phyloP scores from a whole-genome alignment of 1,140 invertebrate genomes.

The Drosophila carrolli region DNA sequence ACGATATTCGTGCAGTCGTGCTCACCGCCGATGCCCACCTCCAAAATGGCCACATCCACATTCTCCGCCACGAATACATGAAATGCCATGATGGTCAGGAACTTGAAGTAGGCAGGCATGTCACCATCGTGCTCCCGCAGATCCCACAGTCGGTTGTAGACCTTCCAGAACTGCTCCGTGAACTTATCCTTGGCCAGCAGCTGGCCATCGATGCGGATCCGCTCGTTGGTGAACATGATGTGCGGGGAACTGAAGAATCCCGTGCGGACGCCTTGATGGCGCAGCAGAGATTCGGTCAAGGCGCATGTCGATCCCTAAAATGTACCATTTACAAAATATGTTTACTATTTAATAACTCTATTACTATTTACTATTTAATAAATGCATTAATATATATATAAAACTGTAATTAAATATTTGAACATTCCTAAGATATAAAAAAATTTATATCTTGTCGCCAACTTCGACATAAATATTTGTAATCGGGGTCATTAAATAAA shows the following conservation, averaged over 20 bases:
- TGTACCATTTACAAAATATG: neutral
- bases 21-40: slow-evolving; percentile 98
- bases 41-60: slow-evolving; percentile 96
- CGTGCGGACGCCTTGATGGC: slow-evolving; percentile 93
- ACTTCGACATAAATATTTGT: too few relatives aligned
- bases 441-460: too few relatives aligned
- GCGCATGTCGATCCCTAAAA: slow-evolving; percentile 95
- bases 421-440: too few relatives aligned
- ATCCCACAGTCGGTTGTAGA: slow-evolving; percentile 89
- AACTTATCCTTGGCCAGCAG: slow-evolving; percentile 92
- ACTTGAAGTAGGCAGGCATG: slow-evolving; percentile 98
- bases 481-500: too few relatives aligned
- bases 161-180: slow-evolving; percentile 92
- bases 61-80: slow-evolving; percentile 94
- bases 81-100: slow-evolving; percentile 96
- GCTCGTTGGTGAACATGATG: slow-evolving; percentile 95
- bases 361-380: neutral
- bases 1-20: slow-evolving; percentile 98
- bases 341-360: neutral
- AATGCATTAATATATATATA: neutral
- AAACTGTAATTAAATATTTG: too few relatives aligned
- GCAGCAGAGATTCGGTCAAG: slow-evolving; percentile 95
- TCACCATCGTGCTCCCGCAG: slow-evolving; percentile 87
- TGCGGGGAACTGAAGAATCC: slow-evolving; percentile 99
- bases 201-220: slow-evolving; percentile 95